A percentile compares a stretch with the other conserved stretches of the same genome.
Conservation (phyloP, 2,888 invertebrate genomes). For the Coelogynopora nodosa region DNA sequence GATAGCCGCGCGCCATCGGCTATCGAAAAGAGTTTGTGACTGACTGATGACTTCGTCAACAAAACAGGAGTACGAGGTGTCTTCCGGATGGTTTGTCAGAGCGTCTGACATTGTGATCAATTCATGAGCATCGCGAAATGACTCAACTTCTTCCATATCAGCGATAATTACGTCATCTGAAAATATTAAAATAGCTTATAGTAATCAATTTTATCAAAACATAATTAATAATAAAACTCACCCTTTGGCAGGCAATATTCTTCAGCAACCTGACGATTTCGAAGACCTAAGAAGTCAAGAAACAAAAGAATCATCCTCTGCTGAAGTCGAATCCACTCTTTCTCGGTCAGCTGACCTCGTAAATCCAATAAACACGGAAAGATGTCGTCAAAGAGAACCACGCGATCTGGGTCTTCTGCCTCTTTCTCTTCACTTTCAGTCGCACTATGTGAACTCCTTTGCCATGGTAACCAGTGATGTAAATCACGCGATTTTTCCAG, state of each 20-base stretch:
- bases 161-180: background rate
- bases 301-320: background rate
- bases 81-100: background rate
- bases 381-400: conserved; percentile 61
- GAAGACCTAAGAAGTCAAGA: background rate
- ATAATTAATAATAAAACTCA: background rate
- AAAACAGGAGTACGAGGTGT: background rate
- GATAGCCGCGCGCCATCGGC: background rate
- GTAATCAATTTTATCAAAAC: background rate
- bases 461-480: conserved; percentile 61
- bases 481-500: conserved; percentile 57
- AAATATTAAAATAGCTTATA: too few species aligned
- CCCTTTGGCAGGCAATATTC: background rate
- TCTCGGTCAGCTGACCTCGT: conserved; percentile 46
- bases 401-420: conserved; percentile 61
- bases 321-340: background rate
- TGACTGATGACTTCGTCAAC: background rate
- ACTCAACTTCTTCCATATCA: background rate
- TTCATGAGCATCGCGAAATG: background rate
- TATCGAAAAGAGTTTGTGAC: background rate
- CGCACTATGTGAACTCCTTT: conserved; percentile 51
- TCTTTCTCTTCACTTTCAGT: conserved; percentile 57
- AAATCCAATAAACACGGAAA: conserved; percentile 52
- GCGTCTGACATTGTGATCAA: background rate
- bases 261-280: background rate